These are phyloP conservation scores for Pocillopora meandrina DNA, from an alignment of 92 coral and sea anemone genomes.

Conservation along the genomic window DNA sequence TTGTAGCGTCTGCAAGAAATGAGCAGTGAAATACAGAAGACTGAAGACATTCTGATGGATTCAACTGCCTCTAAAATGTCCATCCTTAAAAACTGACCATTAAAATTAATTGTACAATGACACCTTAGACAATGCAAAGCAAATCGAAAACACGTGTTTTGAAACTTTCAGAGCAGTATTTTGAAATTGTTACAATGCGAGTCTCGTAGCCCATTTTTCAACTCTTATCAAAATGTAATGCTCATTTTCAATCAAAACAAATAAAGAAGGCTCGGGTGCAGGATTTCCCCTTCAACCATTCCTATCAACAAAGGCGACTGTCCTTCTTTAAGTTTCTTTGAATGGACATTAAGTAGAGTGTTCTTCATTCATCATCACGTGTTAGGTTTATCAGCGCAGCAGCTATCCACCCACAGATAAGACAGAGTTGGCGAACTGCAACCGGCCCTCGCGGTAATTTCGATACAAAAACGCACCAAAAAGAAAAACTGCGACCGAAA, in stretches of 20 bases:
- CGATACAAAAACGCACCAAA: conserved; percentile 41
- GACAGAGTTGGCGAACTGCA: conserved; percentile 19
- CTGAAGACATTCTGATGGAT: not conserved
- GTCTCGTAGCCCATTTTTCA: too few species aligned
- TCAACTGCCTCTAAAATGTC: not conserved
- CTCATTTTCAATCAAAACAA: too few species aligned
- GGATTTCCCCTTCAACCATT: too few species aligned
- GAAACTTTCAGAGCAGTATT: not conserved
- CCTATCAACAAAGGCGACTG: too few species aligned
- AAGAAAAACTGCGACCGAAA: conserved; percentile 17
- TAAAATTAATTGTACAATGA: not conserved
- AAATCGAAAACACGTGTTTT: not conserved
- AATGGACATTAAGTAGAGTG: too few species aligned
- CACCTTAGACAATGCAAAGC: too few species aligned
- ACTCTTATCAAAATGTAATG: too few species aligned
- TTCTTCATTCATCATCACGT: too few species aligned
- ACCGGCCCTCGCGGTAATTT: conserved; percentile 45
- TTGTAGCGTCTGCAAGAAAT: not conserved
- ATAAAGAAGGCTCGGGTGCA: too few species aligned
- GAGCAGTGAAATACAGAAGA: not conserved
- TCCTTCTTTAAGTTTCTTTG: too few species aligned
- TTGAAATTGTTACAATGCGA: too few species aligned
- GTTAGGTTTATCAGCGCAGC: conserved; percentile 35
- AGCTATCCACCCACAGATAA: conserved; percentile 17
- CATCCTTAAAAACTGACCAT: not conserved